Conservation (phyloP, 2,888 invertebrate species). For the Apotomis turbidana region DNA sequence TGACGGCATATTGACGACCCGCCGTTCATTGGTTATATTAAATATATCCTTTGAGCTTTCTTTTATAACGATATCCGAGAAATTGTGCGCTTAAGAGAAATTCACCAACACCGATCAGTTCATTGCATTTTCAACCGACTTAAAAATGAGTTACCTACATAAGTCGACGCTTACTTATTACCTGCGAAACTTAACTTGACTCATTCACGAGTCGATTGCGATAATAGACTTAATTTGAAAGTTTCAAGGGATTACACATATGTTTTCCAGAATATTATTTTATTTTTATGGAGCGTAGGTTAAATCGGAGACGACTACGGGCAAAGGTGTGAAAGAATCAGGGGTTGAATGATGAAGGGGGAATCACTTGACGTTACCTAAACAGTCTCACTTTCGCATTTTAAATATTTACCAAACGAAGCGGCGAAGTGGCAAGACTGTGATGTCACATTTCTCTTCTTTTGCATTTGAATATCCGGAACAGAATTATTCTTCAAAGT, state of each 20-base stretch:
- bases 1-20: conserved; percentile 14
- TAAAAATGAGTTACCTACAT: too few relatives aligned
- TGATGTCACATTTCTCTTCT: neutral
- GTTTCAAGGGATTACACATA: too few relatives aligned
- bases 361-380: neutral
- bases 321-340: neutral
- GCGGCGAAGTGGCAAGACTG: neutral
- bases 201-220: too few relatives aligned
- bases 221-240: too few relatives aligned
- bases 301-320: neutral
- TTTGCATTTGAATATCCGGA: neutral
- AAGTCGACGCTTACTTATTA: too few relatives aligned
- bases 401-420: neutral
- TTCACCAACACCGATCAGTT: too few relatives aligned
- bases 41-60: neutral
- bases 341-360: neutral
- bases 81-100: too few relatives aligned
- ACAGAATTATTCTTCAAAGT: too few relatives aligned
- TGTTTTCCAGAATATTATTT: too few relatives aligned
- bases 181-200: too few relatives aligned
- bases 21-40: neutral
- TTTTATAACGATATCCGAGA: neutral
- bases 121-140: too few relatives aligned
- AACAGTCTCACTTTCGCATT: neutral
- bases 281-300: too few relatives aligned